Percentiles rank a stretch among this genome's conserved stretches.
Evolutionary conservation across 2,888 invertebrate species (phyloP).

Genomic region (Hermodice carunculata): DNA sequence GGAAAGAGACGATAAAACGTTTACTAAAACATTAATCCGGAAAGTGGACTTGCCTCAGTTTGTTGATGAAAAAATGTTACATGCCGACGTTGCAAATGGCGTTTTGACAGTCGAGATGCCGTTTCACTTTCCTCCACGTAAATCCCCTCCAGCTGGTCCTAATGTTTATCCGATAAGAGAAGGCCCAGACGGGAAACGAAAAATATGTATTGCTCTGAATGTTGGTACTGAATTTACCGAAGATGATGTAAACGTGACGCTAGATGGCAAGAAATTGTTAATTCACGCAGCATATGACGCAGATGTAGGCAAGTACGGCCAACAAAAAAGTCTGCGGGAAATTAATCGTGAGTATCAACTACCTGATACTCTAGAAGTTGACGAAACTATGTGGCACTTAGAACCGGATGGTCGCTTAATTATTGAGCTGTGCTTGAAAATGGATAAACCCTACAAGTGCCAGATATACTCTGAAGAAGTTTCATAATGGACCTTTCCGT

Average conservation of each 20-base stretch:
- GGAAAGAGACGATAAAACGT: constrained; percentile 38
- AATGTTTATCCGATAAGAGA: constrained; percentile 39
- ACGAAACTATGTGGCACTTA: constrained; percentile 33
- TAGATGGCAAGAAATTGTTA: constrained; percentile 27
- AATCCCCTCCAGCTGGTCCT: constrained; percentile 36
- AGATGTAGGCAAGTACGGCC: constrained; percentile 37
- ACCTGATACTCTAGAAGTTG: constrained; percentile 40
- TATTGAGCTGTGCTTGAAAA: constrained; percentile 39
- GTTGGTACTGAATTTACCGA: constrained; percentile 40
- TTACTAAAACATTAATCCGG: constrained; percentile 44
- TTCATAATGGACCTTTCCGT: too few species aligned
- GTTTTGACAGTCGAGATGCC: constrained; percentile 44
- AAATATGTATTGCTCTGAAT: constrained; percentile 35
- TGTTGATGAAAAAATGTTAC: constrained; percentile 43
- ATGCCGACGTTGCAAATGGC: constrained; percentile 34
- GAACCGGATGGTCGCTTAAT: constrained; percentile 37
- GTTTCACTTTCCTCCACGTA: constrained; percentile 43
- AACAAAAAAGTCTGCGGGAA: constrained; percentile 26
- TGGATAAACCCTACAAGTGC: constrained; percentile 35
- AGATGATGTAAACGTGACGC: constrained; percentile 38
- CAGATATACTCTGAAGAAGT: constrained; percentile 12
- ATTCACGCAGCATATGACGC: constrained; percentile 39
- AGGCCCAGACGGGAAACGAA: constrained; percentile 33
- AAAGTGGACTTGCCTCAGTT: constrained; percentile 40
- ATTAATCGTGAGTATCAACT: constrained; percentile 38